Evolutionary conservation across 1,140 invertebrate genomes (phyloP), one percentile per base, ranked within the genome.

Genomic region (Delia radicum): DNA sequence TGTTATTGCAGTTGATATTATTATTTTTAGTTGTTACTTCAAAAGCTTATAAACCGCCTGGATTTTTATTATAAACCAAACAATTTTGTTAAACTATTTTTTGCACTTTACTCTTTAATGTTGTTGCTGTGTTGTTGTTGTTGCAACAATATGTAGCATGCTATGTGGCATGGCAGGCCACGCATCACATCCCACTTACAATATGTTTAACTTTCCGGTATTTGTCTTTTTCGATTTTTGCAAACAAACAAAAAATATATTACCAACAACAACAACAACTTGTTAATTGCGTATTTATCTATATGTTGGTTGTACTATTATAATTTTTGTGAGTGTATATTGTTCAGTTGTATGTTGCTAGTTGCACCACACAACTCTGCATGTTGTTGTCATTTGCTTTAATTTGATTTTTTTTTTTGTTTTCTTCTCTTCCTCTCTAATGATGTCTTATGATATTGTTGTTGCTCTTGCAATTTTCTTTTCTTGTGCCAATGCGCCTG

Each of bases 301-400:
- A n/a, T n/a, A n/a, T n/a, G n/a, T n/a, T 55, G 21, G 48, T 21
- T 18, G 48, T 55, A 55, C 48, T 55, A 55, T 55, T 55, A 55
- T 21, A 21, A 21, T n/a, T 55, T 12, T n/a, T 48, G 42, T 48
- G 12, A 48, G 42, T 48, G 42, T 48, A 46, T 46, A 46, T 5
- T 46, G 15, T 46, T 3, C 42, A 48, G 42, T n/a, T 5, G 42
- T 48, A 48, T 3, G 42, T 46, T 46, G 42, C 42, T 15, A 48
- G 42, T 48, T 69, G 65, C 48, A 69, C 65, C 65, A 69, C 65
- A 69, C 65, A 69, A 33, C 65, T 69, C 65, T 21, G 29, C 65
- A 69, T 69, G 65, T 69, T 69, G 65, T 69, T 69, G 65, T 69
- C 65, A 69, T 69, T 69, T 69, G 65, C 48, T 69, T 69, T 69